phyloP scores from a whole-genome alignment of 2,113 vertebrate genomes.

The Pseudorectes ferrugineus region DNA sequence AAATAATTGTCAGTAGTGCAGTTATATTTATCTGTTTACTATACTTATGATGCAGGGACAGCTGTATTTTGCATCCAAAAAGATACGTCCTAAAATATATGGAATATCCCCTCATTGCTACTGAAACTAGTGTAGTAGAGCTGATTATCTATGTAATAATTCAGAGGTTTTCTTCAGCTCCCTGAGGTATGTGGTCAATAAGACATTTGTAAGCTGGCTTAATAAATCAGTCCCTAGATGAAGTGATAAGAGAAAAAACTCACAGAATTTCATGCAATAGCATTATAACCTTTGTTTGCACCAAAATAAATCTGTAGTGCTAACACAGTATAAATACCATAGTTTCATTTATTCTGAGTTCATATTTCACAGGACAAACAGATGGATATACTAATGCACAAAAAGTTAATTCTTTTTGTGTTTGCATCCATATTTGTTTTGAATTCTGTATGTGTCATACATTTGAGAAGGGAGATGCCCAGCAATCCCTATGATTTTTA shows the following conservation, averaged over 20 bases:
- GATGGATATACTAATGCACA: neutral
- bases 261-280: neutral
- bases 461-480: neutral
- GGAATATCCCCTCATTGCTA: neutral
- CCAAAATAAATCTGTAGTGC: neutral
- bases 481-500: neutral
- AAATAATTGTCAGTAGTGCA: slow-evolving; percentile 60
- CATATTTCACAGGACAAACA: neutral
- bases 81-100: neutral
- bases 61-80: slow-evolving; percentile 36
- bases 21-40: slow-evolving; percentile 51
- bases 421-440: neutral
- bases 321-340: neutral
- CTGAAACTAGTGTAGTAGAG: slow-evolving; percentile 12
- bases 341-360: neutral
- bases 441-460: neutral
- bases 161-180: slow-evolving; percentile 19
- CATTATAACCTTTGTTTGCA: neutral
- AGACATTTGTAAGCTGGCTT: slow-evolving; percentile 5
- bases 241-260: neutral
- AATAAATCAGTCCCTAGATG: neutral
- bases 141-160: slow-evolving; percentile 45
- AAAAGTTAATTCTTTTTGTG: neutral
- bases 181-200: neutral
- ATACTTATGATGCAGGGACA: neutral